These are phyloP conservation scores for Corythornis vintsioides DNA, from an alignment of 2,113 vertebrate species.

Conservation along the genomic window DNA sequence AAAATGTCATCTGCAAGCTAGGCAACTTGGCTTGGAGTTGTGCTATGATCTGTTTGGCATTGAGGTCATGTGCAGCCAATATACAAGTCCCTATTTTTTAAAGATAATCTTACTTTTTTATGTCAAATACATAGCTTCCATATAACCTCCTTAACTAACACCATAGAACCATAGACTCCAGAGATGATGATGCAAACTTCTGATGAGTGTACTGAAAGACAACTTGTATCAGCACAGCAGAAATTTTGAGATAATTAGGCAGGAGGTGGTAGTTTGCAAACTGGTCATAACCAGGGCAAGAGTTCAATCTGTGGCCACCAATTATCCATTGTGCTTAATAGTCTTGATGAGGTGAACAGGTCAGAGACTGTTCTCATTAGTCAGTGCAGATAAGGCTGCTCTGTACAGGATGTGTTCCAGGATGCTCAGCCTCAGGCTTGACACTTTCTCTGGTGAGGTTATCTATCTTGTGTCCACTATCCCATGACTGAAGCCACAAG, in stretches of 20 bases:
- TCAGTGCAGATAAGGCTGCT: background rate
- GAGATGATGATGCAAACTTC: background rate
- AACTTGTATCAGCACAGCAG: background rate
- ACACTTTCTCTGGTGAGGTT: background rate
- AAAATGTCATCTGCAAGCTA: too few species aligned
- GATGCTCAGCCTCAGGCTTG: background rate
- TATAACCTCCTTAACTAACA: background rate
- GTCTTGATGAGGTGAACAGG: background rate
- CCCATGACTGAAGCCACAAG: accelerated
- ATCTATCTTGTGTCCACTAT: background rate
- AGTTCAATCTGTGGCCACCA: background rate
- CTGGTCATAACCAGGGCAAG: accelerated
- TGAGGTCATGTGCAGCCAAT: background rate
- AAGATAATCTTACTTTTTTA: background rate
- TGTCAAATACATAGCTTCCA: background rate
- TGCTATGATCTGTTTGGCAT: background rate
- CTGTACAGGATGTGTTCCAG: background rate
- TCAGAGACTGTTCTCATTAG: background rate
- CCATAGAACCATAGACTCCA: background rate
- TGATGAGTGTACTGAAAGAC: background rate
- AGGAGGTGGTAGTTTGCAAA: background rate
- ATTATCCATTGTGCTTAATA: background rate
- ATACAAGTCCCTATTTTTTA: background rate
- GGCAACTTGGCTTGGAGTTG: background rate
- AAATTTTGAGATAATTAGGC: background rate